phyloP scores from a whole-genome alignment of 2,113 vertebrate genomes.

The Ellobius talpinus region DNA sequence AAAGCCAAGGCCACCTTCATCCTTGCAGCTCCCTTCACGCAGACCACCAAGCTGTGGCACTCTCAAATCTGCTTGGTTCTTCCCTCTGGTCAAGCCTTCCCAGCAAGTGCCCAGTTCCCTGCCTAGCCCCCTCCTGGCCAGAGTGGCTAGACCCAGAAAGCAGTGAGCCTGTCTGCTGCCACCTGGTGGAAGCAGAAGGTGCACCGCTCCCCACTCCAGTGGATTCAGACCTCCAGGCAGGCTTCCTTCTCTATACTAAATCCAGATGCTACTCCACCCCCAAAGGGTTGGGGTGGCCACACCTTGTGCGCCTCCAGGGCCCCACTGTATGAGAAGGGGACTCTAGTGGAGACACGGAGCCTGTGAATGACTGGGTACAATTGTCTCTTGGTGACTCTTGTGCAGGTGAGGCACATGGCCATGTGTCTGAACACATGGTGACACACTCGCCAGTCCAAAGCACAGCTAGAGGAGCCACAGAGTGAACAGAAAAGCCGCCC shows the following conservation, averaged over 20 bases:
- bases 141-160: neutral
- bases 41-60: neutral
- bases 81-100: no score
- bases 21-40: neutral
- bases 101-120: neutral
- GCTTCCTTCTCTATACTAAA: neutral
- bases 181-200: conserved; percentile 58
- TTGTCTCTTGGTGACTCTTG: neutral
- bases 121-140: neutral
- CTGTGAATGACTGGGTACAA: neutral
- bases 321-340: no score
- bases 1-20: neutral
- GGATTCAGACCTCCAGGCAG: no score
- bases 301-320: neutral
- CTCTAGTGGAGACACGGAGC: neutral
- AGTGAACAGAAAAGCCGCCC: accelerated
- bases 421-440: no score
- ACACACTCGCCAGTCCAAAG: neutral
- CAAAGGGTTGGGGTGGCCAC: neutral
- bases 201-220: neutral
- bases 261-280: neutral
- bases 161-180: conserved; percentile 73
- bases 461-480: no score
- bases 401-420: neutral
- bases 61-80: neutral